Evolutionary conservation across 2,888 invertebrate genomes (phyloP).

Genomic region (Colletes collaris): DNA sequence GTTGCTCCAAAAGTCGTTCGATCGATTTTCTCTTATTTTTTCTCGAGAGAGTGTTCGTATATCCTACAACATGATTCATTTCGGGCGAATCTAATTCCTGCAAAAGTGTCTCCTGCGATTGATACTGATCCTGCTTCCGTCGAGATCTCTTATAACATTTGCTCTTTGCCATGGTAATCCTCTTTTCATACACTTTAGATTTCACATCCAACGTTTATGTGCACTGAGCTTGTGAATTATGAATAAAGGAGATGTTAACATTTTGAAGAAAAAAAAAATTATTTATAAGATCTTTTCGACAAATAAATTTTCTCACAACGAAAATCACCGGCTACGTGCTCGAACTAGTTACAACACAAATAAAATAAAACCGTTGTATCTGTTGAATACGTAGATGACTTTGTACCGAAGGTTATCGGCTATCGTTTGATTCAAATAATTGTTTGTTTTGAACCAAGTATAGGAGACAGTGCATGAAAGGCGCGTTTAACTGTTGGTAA

Average conservation of each 20-base stretch:
- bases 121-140: not conserved
- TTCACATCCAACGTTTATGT: not conserved
- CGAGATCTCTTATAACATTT: slow-evolving; percentile 49
- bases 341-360: no score
- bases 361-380: slow-evolving; percentile 6
- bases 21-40: not conserved
- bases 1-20: slow-evolving; percentile 35
- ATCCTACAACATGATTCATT: not conserved
- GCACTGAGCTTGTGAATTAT: not conserved
- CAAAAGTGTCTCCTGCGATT: slow-evolving; percentile 24
- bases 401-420: slow-evolving; percentile 18
- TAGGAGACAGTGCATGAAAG: not conserved
- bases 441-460: slow-evolving; percentile 46
- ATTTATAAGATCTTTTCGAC: no score
- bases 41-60: not conserved
- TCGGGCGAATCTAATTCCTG: slow-evolving; percentile 8
- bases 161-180: slow-evolving; percentile 49
- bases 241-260: not conserved
- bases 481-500: not conserved
- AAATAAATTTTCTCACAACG: no score
- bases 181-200: no score
- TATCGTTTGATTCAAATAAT: not conserved
- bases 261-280: not conserved
- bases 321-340: no score
- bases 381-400: slow-evolving; percentile 11